phyloP scores from a whole-genome alignment of 2,797 vertebrate species.

The Zenarchopterus dispar region DNA sequence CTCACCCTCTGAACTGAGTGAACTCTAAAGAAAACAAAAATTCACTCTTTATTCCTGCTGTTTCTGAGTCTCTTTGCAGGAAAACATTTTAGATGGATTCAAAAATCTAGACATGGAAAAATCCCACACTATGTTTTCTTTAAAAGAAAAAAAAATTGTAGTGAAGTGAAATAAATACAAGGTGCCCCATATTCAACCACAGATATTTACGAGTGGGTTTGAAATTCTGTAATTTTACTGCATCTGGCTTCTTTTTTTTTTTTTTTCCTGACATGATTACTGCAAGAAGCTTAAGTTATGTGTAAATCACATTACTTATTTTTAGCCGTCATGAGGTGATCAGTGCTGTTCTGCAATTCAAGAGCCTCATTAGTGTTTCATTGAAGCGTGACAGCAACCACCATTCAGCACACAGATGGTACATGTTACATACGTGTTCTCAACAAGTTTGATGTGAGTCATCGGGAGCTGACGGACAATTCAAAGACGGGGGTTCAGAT shows the following conservation, averaged over 20 bases:
- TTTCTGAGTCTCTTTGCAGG: not conserved
- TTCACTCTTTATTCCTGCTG: not conserved
- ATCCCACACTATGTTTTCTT: no score
- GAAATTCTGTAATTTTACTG: no score
- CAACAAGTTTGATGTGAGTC: constrained; percentile 1
- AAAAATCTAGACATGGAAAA: no score
- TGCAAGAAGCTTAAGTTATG: constrained; percentile 13
- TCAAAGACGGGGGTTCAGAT: not conserved
- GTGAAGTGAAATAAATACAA: no score
- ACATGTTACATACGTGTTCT: constrained; percentile 24
- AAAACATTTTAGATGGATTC: no score
- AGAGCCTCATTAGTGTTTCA: constrained; percentile 42
- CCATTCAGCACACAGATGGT: constrained; percentile 24
- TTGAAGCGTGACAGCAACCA: constrained; percentile 39
- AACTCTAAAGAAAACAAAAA: not conserved
- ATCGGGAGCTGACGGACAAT: not conserved
- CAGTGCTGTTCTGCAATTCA: constrained; percentile 55
- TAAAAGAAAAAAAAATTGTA: no score
- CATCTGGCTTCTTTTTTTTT: not conserved
- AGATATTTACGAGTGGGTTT: no score
- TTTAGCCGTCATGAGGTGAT: constrained; percentile 57
- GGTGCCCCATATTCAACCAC: no score
- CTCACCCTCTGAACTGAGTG: constrained; percentile 9
- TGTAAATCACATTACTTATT: constrained; percentile 55
- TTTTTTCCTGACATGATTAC: not conserved